Evolutionary conservation across 2,888 invertebrate genomes (phyloP), one percentile per base, ranked within the genome.

Genomic region (Bombyx huttoni): DNA sequence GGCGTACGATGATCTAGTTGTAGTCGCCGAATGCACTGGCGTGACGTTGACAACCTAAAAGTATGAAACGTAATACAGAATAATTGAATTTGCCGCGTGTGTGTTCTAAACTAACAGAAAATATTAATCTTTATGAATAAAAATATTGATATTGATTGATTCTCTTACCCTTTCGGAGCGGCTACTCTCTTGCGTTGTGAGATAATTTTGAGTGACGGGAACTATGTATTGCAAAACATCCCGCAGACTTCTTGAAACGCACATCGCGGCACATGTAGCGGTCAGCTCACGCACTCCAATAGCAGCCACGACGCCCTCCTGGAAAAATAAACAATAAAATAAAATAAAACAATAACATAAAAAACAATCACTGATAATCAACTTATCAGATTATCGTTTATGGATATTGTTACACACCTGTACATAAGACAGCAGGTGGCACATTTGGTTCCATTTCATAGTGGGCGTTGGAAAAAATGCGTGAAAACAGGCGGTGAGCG

Each of bases 391-490:
- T 24, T 24, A 24, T 24, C 24, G 5, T 2, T 24, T 24, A 24
- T 1, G 1, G 24, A 24, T 24, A 3, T 40, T 40, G 40, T 40
- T 48, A 54, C 72, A 62, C 81, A 93, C 93, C 81, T 92, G 93
- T 55, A 84, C 80, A 70, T 93, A 90, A 34, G 90, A 89, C n/a
- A 97, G 81, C 55, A 96, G 78, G 65, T 96, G 95, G 74, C 97
- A 97, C 0, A 98, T 85, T 67, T 96, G 95, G 59, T 94, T 94
- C 98, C 98, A 98, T 75, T 98, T 98, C 51, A 98, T 86, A 52
- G 93, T 93, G 0, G 96, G 95, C 0, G 97, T 98, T 0, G 98
- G 98, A 79, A 97, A 98, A 84, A 99, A 98, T 0, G 97, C 97
- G 78, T 98, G 97, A 70, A 97, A 98, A 71, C 98, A 97, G 3